Evolutionary conservation across 2,888 invertebrate genomes (phyloP), one percentile per base, ranked within the genome.

Genomic region (Callimorpha dominula): DNA sequence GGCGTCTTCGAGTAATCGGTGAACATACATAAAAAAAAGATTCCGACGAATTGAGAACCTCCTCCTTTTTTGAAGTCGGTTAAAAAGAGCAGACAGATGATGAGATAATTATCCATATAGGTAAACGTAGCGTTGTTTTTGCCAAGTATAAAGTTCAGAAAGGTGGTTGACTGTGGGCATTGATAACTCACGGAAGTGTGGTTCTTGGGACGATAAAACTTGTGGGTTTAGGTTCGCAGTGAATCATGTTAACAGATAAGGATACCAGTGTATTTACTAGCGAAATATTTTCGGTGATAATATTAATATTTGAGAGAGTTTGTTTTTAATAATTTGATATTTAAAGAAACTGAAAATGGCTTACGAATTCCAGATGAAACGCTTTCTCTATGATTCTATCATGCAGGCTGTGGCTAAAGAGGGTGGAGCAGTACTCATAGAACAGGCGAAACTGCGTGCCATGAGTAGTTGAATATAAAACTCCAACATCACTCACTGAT

Each of bases 171-270:
- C 65, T 50, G 50, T 11, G 3, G 17, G 50, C 9, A 0, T 31
- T 65, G 65, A 65, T 65, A 65, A 50, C 65, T 50, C 65, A 31
- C 65, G 50, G 49, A 50, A 50, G 17, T 6, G 15, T 49, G 65
- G 65, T 40, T 50, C 49, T 50, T 17, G 8, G 1, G 65, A 40
- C 6, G 65, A 65, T 65, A 65, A 65, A 50, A 4, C 20, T 65
- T 5, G 65, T 20, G 65, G 50, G 31, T 4, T 31, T 50, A 2
- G 9, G n/a, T n/a, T 46, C 3, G 46, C 20, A 9, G 65, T 65
- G 60, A 60, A 60, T 31, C 60, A 60, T 31, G 14, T 31, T 31
- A 14, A 7, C 14, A 31, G 60, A 31, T 60, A 60, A 60, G 12
- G 14, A 2, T 14, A 31, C 14, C 31, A 14, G 14, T 60, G 20